Evolutionary conservation across 1,140 invertebrate species (phyloP).

Genomic region (Archivesica marissinica): DNA sequence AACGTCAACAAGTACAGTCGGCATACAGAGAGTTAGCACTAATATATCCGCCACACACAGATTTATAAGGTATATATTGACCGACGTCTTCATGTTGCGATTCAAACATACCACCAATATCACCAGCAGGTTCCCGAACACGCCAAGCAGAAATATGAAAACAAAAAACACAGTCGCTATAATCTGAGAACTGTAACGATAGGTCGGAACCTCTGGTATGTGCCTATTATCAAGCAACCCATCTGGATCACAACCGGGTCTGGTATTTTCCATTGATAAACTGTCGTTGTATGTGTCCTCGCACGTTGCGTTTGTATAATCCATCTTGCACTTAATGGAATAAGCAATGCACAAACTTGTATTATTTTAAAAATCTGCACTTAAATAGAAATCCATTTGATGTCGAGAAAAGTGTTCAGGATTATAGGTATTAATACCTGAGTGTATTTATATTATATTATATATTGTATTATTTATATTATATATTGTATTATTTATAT

Average conservation of each 20-base stretch:
- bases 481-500: too few relatives aligned
- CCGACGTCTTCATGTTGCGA: constrained; percentile 39
- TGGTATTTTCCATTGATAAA: neutral
- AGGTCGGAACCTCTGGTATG: neutral
- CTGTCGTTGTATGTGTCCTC: neutral
- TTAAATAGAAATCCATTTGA: too few relatives aligned
- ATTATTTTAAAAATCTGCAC: too few relatives aligned
- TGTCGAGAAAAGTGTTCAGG: too few relatives aligned
- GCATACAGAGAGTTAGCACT: constrained; percentile 41
- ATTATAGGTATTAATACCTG: too few relatives aligned
- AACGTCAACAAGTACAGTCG: constrained; percentile 23
- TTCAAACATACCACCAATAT: constrained; percentile 30
- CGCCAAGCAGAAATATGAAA: constrained; percentile 35
- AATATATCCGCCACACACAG: constrained; percentile 44
- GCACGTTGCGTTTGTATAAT: neutral
- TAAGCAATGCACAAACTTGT: too few relatives aligned
- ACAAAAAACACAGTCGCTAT: neutral
- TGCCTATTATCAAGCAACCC: neutral
- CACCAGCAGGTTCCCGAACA: constrained; percentile 39
- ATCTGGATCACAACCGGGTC: neutral
- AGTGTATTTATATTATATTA: too few relatives aligned
- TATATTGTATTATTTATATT: too few relatives aligned
- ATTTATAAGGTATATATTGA: constrained; percentile 48
- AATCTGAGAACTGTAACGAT: neutral
- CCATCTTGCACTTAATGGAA: too few relatives aligned